A percentile compares a stretch with the other conserved stretches of the same genome.
Conservation (phyloP, 2,888 invertebrate genomes). For the Nudaria mundana region DNA sequence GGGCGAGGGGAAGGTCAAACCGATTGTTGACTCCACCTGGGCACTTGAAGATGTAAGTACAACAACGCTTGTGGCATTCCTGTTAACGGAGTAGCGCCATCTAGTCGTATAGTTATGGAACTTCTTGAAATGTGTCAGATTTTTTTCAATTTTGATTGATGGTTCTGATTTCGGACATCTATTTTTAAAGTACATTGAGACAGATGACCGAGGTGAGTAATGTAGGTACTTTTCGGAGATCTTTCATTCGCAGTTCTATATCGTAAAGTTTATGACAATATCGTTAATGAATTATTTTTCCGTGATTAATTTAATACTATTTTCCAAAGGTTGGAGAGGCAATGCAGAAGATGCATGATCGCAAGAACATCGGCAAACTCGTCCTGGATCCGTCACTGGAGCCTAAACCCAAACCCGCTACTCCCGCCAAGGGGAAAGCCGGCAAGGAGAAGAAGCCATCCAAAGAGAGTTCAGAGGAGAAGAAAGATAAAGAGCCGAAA, state of each 20-base stretch:
- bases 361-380: constrained; percentile 94
- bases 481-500: constrained; percentile 82
- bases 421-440: constrained; percentile 87
- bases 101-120: not conserved
- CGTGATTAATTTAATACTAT: too few species aligned
- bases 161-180: too few species aligned
- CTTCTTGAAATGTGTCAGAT: too few species aligned
- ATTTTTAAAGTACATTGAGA: too few species aligned
- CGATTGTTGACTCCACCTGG: constrained; percentile 92
- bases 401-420: constrained; percentile 90
- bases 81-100: too few species aligned
- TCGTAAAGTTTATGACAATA: too few species aligned
- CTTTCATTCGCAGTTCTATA: too few species aligned
- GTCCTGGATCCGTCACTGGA: constrained; percentile 90
- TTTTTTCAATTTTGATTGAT: too few species aligned
- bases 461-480: constrained; percentile 84
- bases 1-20: constrained; percentile 89
- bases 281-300: not conserved
- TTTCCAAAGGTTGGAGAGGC: constrained; percentile 89
- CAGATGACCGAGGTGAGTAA: too few species aligned
- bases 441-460: constrained; percentile 86
- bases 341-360: constrained; percentile 96
- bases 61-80: too few species aligned
- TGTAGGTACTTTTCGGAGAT: too few species aligned
- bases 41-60: constrained; percentile 91